phyloP scores from a whole-genome alignment of 2,888 invertebrate species.

The Acronicta psi region DNA sequence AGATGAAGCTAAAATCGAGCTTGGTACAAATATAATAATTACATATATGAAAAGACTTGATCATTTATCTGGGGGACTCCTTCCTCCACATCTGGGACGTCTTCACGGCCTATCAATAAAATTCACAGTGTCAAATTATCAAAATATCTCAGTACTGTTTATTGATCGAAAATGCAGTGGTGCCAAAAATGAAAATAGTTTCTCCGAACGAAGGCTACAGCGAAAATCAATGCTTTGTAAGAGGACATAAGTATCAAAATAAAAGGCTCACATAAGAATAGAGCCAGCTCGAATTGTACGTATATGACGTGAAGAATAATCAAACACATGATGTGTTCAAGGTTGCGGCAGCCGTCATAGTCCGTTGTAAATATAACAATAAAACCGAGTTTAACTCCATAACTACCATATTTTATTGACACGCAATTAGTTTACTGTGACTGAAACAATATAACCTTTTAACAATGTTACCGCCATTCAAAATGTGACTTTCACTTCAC shows the following conservation, averaged over 20 bases:
- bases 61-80: not conserved
- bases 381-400: conserved; percentile 51
- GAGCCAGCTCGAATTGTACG: conserved; percentile 74
- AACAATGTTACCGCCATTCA: conserved; percentile 25
- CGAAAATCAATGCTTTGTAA: conserved; percentile 5
- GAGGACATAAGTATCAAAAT: conserved; percentile 32
- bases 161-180: not conserved
- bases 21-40: conserved; percentile 6
- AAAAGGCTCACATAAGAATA: conserved; percentile 52
- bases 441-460: conserved; percentile 37
- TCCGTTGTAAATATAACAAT: conserved; percentile 81
- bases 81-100: too few relatives aligned
- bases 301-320: conserved; percentile 79
- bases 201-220: not conserved
- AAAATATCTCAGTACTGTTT: conserved; percentile 1
- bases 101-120: too few relatives aligned
- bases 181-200: conserved; percentile 16
- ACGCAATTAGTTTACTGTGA: conserved; percentile 29
- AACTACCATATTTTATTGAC: conserved; percentile 42
- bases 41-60: too few relatives aligned
- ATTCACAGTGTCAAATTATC: not conserved
- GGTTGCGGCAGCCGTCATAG: conserved; percentile 80
- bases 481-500: conserved; percentile 30
- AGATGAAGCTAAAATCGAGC: conserved; percentile 16
- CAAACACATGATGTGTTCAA: conserved; percentile 83